Evolutionary conservation across 2,113 vertebrate species (phyloP).

Genomic region (Crocuta crocuta): DNA sequence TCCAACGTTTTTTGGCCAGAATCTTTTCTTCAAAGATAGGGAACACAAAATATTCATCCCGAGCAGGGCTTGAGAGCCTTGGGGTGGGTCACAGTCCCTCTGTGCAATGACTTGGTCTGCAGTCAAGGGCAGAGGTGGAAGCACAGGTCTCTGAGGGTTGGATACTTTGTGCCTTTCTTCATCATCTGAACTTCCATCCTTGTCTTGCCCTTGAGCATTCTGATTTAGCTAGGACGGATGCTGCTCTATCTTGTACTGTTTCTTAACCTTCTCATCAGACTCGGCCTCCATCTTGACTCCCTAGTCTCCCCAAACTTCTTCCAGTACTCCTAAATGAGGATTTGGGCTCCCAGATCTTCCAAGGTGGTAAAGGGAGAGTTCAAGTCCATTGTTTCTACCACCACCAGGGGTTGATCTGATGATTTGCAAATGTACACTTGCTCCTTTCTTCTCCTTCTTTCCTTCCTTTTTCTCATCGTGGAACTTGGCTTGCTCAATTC

Average conservation of each 20-base stretch:
- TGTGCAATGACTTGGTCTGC: constrained; percentile 97
- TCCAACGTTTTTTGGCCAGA: constrained; percentile 93
- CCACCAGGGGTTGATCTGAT: constrained; percentile 97
- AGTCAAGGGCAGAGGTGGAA: constrained; percentile 94
- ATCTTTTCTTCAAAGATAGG: constrained; percentile 98
- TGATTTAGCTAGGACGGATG: constrained; percentile 93
- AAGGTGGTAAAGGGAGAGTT: constrained; percentile 96
- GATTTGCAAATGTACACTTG: constrained; percentile 92
- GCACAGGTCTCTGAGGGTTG: constrained; percentile 95
- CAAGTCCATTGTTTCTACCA: constrained; percentile 95
- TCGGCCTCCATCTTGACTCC: constrained; percentile 98
- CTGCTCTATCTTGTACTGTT: constrained; percentile 88
- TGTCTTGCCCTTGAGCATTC: constrained; percentile 97
- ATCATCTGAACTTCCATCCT: constrained; percentile 98
- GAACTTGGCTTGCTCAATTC: constrained; percentile 97
- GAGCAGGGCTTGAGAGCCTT: constrained; percentile 93
- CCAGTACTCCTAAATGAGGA: constrained; percentile 96
- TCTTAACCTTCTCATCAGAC: constrained; percentile 94
- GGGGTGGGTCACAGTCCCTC: constrained; percentile 94
- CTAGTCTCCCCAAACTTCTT: constrained; percentile 98
- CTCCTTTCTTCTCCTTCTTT: constrained; percentile 96
- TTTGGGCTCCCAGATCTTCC: constrained; percentile 95
- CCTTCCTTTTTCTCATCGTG: constrained; percentile 97
- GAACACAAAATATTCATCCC: constrained; percentile 96
- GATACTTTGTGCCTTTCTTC: constrained; percentile 95